Conservation (phyloP, 2,797 vertebrate genomes). For the Rhinoraja longicauda region DNA sequence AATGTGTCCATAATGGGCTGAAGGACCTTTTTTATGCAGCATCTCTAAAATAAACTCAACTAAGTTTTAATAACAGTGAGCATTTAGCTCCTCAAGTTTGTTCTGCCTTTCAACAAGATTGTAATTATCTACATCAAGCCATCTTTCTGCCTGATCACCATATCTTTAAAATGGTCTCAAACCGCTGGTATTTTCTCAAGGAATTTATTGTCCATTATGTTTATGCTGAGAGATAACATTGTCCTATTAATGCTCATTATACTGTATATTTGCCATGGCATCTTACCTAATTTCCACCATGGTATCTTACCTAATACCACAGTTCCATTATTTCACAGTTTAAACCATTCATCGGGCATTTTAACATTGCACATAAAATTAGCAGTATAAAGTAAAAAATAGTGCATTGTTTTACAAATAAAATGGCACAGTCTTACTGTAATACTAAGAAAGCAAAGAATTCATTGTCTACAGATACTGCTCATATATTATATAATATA, state of each 20-base stretch:
- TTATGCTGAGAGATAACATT: background rate
- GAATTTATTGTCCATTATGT: background rate
- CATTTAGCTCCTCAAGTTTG: too few species aligned
- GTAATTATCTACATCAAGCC: too few species aligned
- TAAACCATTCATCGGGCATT: background rate
- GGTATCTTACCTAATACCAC: background rate
- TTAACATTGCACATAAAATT: background rate
- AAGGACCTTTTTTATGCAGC: too few species aligned
- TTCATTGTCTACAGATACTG: background rate
- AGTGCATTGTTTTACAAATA: background rate
- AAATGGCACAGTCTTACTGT: background rate
- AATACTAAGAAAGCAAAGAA: background rate
- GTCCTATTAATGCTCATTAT: background rate
- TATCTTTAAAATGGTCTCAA: background rate
- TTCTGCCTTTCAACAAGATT: too few species aligned
- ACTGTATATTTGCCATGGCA: too few species aligned
- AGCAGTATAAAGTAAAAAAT: background rate
- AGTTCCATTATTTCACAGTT: background rate
- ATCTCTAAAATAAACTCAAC: too few species aligned
- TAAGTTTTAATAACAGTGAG: too few species aligned
- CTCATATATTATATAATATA: background rate
- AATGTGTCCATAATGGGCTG: too few species aligned
- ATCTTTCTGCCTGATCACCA: too few species aligned
- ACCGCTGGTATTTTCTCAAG: background rate
- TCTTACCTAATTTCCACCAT: background rate